Base-by-base conservation (phyloP, 2,113 vertebrate genomes). In the Sylvietta virens region DNA sequence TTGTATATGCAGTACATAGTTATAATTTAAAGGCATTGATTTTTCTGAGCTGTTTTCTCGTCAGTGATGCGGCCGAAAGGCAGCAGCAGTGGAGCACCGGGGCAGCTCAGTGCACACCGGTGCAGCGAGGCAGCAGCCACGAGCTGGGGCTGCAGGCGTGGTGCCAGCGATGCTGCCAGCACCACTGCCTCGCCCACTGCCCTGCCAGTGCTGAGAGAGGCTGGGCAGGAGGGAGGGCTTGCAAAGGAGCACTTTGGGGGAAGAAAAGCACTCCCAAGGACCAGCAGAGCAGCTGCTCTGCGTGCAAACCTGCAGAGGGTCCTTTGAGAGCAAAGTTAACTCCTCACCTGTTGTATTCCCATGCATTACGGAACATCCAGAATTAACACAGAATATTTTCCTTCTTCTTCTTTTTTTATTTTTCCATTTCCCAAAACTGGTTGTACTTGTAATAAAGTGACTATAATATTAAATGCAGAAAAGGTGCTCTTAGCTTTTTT, bases 11-110 rank as follows among this genome's bases (percentile, higher is more conserved):
- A 61, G 85, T 88, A 90, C 83, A 94, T 93, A 96, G 95, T 95
- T 96, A 96, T 97, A 95, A 97, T 97, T 97, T 97, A 95, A 97
- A 97, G 82, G 79, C 66, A 97, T 97, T 92, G 97, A 97, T 98
- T 97, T 98, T 90, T 78, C 93, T 72, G 50, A 95, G 96, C 97
- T 97, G 97, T 96, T 97, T 97, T 97, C 95, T 95, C 97, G 90
- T 95, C 96, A 90, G 95, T 78, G 95, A 89, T 56, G 70, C 9
- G 17, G 71, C 73, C 89, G 88, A 92, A 93, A 54, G 93, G 97
- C 71, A 97, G 89, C 93, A 90, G 93, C 81, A 76, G 42, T 23
- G 62, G 87, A 90, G 94, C 95, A 61, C 40, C 92, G 42, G 87
- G 23, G 37, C 56, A 81, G 91, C 53, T 93, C 48, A 74, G 65